Base-by-base conservation (phyloP, 2,113 vertebrate genomes). In the Aramus guarauna region DNA sequence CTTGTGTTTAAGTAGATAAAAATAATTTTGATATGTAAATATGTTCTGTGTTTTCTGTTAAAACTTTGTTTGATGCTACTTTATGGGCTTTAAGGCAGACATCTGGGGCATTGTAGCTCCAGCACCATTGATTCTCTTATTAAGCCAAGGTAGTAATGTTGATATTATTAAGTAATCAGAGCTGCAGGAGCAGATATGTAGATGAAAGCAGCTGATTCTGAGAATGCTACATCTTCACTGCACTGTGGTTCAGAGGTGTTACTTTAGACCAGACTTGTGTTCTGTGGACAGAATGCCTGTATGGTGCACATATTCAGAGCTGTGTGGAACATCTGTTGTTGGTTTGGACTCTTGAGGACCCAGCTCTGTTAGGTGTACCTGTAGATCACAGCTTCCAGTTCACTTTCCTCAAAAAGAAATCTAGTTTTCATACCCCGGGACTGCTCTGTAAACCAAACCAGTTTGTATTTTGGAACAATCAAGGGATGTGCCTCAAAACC, bases 301-400 rank as follows among this genome's bases (percentile, higher is more conserved):
- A 21, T 32, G 43, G 56, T 23, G 58, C 43, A 10, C 4, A 0
- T n/a, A 2, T 1, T 37, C 32, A n/a, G 45, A 85, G 50, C 37
- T 53, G 63, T 17, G 26, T 6, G n/a, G 17, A 75, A 27, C 15
- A 8, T 36, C 27, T 1, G 0, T 2, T 50, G 12, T 36, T 77
- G 39, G 5, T 43, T 48, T 60, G 66, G 43, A 19, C 17, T 58
- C 36, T 18, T 47, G 47, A 58, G 79, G 24, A 45, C 30, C 9
- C 36, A 7, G 26, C 55, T 69, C 20, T 1, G 0, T 32, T 63
- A 59, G 41, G 26, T 66, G 29, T 17, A 10, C 24, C 56, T 66
- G 13, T 34, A 39, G 39, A 52, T 47, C 66, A 66, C 26, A 37
- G 17, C 48, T 59, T 90, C 26, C n/a, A 43, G 16, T 67, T 80